Base-by-base conservation (phyloP, 2,888 invertebrate genomes). In the Alloplasta piceator region DNA sequence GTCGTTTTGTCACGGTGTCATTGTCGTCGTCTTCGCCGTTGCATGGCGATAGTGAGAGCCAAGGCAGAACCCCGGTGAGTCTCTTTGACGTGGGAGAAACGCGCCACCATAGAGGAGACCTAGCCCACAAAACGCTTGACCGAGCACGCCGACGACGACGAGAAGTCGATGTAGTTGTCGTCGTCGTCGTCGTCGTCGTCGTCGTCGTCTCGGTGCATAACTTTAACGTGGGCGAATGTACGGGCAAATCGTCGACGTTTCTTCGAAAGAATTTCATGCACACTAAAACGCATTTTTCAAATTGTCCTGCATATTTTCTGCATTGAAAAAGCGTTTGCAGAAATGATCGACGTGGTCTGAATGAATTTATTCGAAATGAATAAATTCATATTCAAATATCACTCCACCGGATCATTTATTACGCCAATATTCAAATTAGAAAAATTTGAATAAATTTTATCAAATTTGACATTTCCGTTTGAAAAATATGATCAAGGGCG, bases 121-220 rank as follows among this genome's bases (percentile, higher is more conserved):
- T 85, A 87, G 86, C 87, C 86, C 86, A 88, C 85, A 84, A 86
- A 87, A 85, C 85, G 85, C 82, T 86, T 83, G 85, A 85, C 80
- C 85, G 86, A 83, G 63, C 86, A 82, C 83, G 68, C 55, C 64
- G 82, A 72, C 82, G 72, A 46, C 67, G n/a, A n/a, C n/a, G 66
- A 60, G 66, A 67, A 67, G 72, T 66, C 61, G 66, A 36, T 56
- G 72, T 75, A 63, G 73, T 79, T 16, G n/a, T n/a, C n/a, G n/a
- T n/a, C n/a, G n/a, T n/a, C n/a, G n/a, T n/a, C n/a, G 50, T 10
- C 38, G 56, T 56, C 16, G 58, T 60, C 39, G 66, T 64, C 46
- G 36, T 64, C 48, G 41, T 55, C 61, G 46, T 66, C 16, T 58
- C 58, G 41, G 70, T 64, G 38, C 50, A 41, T 58, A 68, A 63